These are phyloP conservation scores for Drosophila repletoides DNA, from an alignment of 1,140 invertebrate species.

Conservation along the genomic window DNA sequence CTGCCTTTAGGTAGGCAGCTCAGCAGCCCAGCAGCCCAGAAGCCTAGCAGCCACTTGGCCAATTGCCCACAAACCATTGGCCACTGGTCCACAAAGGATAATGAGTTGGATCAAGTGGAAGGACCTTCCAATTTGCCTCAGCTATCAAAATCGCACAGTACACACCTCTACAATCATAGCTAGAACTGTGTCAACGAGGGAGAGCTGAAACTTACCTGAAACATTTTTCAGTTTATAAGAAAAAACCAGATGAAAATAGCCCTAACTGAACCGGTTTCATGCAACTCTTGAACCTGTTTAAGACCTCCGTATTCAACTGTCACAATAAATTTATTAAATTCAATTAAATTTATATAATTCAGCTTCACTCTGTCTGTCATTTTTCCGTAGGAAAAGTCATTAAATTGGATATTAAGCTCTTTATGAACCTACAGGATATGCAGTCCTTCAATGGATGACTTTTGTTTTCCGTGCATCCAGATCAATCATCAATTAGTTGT, in stretches of 20 bases:
- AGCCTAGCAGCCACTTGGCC: too few relatives aligned
- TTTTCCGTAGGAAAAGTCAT: constrained; percentile 1
- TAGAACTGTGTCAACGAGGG: too few relatives aligned
- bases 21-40: too few relatives aligned
- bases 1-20: constrained; percentile 39
- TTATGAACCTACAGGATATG: too few relatives aligned
- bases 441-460: background rate
- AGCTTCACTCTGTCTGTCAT: background rate
- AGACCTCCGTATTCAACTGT: too few relatives aligned
- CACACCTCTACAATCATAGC: too few relatives aligned
- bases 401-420: background rate
- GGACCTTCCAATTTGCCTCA: background rate
- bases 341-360: too few relatives aligned
- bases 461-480: background rate
- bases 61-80: constrained; percentile 29
- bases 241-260: too few relatives aligned
- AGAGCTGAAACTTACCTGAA: too few relatives aligned
- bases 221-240: too few relatives aligned
- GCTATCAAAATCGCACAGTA: too few relatives aligned
- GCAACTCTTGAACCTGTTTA: background rate
- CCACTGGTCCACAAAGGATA: constrained; percentile 5
- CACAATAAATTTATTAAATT: background rate
- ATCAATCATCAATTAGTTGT: constrained; percentile 41
- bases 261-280: too few relatives aligned
- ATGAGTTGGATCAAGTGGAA: constrained; percentile 9